Percentiles rank a stretch among this genome's conserved stretches.
Evolutionary conservation across 2,888 invertebrate genomes (phyloP).

Genomic region (Habrosyne pyritoides): DNA sequence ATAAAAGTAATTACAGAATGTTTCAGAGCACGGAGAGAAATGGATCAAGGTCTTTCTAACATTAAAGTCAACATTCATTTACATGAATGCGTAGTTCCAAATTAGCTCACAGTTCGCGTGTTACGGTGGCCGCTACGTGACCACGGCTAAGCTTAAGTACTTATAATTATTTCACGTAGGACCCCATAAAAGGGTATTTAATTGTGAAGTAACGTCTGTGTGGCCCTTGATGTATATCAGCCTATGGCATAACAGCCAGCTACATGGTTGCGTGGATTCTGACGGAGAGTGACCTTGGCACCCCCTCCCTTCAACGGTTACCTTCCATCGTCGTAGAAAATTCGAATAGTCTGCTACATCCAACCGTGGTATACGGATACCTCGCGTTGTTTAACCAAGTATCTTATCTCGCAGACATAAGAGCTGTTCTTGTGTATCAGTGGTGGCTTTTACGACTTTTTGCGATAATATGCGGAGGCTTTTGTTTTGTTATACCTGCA

Average conservation of each 20-base stretch:
- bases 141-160: slow-evolving; percentile 48
- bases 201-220: slow-evolving; percentile 53
- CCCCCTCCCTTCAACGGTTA: slow-evolving; percentile 50
- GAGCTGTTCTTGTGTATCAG: slow-evolving; percentile 48
- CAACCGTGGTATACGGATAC: slow-evolving; percentile 70
- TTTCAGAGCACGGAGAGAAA: slow-evolving; percentile 37
- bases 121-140: slow-evolving; percentile 43
- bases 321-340: slow-evolving; percentile 62
- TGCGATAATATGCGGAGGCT: slow-evolving; percentile 34
- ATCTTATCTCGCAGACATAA: slow-evolving; percentile 51
- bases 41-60: slow-evolving; percentile 63
- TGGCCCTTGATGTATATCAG: slow-evolving; percentile 64
- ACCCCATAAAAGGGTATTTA: slow-evolving; percentile 60
- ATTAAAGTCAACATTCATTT: slow-evolving; percentile 51
- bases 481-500: slow-evolving; percentile 75
- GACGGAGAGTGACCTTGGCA: slow-evolving; percentile 75
- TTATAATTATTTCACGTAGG: slow-evolving; percentile 68
- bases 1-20: slow-evolving; percentile 33
- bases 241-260: slow-evolving; percentile 51
- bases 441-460: slow-evolving; percentile 43
- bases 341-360: slow-evolving; percentile 73
- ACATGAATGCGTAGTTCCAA: slow-evolving; percentile 64
- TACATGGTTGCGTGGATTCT: slow-evolving; percentile 73
- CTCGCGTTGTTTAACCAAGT: slow-evolving; percentile 41
- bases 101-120: slow-evolving; percentile 70